Conservation (phyloP, 1,140 invertebrate genomes). For the Pachyrhynchus sulphureomaculatus region DNA sequence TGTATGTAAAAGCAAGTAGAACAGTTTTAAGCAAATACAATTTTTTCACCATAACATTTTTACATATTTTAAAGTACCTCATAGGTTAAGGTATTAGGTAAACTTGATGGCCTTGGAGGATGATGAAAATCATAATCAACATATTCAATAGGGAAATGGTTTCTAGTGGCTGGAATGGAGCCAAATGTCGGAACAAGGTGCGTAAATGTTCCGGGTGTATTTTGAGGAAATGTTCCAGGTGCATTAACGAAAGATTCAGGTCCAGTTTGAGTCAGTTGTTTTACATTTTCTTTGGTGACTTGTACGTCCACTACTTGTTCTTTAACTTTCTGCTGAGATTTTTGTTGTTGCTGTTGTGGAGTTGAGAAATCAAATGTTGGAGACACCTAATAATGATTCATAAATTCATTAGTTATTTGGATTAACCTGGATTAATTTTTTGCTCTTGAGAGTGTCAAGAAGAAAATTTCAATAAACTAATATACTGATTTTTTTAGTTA, state of each 20-base stretch:
- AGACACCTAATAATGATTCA: slow-evolving; percentile 28
- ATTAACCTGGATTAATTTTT: too few species aligned
- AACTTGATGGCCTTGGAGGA: slow-evolving; percentile 15
- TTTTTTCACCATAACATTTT: too few species aligned
- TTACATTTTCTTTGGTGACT: slow-evolving; percentile 48
- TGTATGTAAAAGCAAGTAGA: too few species aligned
- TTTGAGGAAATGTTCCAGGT: slow-evolving; percentile 29
- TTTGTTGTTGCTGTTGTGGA: slow-evolving; percentile 14
- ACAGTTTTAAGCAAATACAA: too few species aligned
- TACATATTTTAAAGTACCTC: slow-evolving; percentile 48
- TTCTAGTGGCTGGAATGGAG: slow-evolving; percentile 11
- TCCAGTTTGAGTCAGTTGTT: slow-evolving; percentile 41
- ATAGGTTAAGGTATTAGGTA: slow-evolving; percentile 41
- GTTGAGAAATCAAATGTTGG: slow-evolving; percentile 25
- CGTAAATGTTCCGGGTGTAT: slow-evolving; percentile 13
- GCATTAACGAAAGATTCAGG: too few species aligned
- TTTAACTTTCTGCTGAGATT: slow-evolving; percentile 13
- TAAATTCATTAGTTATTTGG: too few species aligned
- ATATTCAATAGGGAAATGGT: slow-evolving; percentile 30
- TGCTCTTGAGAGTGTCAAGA: too few species aligned
- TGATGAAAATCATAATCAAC: slow-evolving; percentile 31
- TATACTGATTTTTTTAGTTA: too few species aligned
- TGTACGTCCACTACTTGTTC: slow-evolving; percentile 40
- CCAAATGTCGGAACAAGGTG: slow-evolving; percentile 5
- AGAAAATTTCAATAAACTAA: too few species aligned